These are phyloP conservation scores for Chanos chanos DNA, from an alignment of 2,797 vertebrate species.

Conservation along the genomic window DNA sequence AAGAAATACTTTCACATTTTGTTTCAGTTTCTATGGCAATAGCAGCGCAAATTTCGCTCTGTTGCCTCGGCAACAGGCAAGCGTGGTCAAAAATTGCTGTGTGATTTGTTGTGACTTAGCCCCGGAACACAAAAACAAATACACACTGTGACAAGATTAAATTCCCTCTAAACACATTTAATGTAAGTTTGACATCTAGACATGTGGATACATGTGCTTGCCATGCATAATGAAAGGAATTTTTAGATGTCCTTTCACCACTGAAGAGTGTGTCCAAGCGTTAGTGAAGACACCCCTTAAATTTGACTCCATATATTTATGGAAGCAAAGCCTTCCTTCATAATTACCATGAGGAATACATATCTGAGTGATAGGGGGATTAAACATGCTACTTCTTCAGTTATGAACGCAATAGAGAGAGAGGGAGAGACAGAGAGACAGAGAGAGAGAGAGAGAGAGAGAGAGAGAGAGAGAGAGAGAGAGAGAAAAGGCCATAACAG, in stretches of 20 bases:
- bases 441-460: too few species aligned
- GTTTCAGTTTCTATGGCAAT: slow-evolving; percentile 57
- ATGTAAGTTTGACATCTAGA: slow-evolving; percentile 11
- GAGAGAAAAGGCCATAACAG: slow-evolving; percentile 14
- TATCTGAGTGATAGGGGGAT: not conserved
- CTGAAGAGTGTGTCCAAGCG: not conserved
- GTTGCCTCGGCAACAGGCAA: slow-evolving; percentile 61
- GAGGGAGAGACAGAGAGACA: too few species aligned
- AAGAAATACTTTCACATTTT: slow-evolving; percentile 47
- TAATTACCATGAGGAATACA: too few species aligned
- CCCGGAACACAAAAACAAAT: slow-evolving; percentile 21
- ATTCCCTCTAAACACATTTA: slow-evolving; percentile 19
- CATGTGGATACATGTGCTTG: not conserved
- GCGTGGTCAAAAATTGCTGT: slow-evolving; percentile 45
- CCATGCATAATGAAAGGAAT: not conserved
- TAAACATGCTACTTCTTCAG: not conserved
- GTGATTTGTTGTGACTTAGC: slow-evolving; percentile 51
- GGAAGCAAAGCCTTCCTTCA: too few species aligned
- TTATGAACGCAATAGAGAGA: not conserved
- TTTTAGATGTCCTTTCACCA: not conserved
- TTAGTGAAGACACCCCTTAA: too few species aligned
- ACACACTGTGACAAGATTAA: slow-evolving; percentile 17
- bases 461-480: too few species aligned
- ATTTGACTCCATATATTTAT: too few species aligned
- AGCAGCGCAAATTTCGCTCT: slow-evolving; percentile 43